Evolutionary conservation across 2,113 vertebrate species (phyloP), one percentile per base, ranked within the genome.

Genomic region (Tragelaphus scriptus): DNA sequence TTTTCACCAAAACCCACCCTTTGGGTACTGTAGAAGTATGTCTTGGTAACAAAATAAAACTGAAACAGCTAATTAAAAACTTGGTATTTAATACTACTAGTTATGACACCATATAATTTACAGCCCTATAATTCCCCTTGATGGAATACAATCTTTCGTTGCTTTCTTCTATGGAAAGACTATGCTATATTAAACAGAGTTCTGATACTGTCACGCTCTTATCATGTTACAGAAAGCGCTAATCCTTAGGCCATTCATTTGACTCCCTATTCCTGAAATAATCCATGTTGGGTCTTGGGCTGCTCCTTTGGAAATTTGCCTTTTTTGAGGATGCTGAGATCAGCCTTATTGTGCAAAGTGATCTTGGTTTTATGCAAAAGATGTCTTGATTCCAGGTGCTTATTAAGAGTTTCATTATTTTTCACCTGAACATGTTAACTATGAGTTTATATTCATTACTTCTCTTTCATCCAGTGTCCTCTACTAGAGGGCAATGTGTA

Each of bases 191-290:
- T 97, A 96, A 95, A 55, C 68, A 32, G 68, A 93, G 28, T 3
- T 63, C 88, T 96, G 53, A 56, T 75, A 47, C 82, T 97, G 92
- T 90, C 85, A 90, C 25, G 21, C 59, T 95, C 77, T 59, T 91
- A 93, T 92, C 36, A 16, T 58, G 30, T 88, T 91, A 97, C 90
- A 97, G 98, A 97, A 96, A 94, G 30, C 94, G 51, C 94, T 96
- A 96, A 96, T 97, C 84, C 63, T 71, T 63, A 14, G 26, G 59
- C 63, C 32, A 36, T 93, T 81, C 40, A 7, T 75, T 58, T 49
- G 49, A 80, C 51, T 81, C 55, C 36, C 5, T 80, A 5, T 65
- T 97, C 9, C 58, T 59, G 16, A 59, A 75, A 47, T 77, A 90
- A 95, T 96, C 59, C 85, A 11, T 65, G 30, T 53, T 88, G 55